Percentiles rank a stretch among this genome's conserved stretches.
These are phyloP conservation scores for Hozukius guyotensis DNA, from an alignment of 2,797 vertebrate species.

Conservation along the genomic window DNA sequence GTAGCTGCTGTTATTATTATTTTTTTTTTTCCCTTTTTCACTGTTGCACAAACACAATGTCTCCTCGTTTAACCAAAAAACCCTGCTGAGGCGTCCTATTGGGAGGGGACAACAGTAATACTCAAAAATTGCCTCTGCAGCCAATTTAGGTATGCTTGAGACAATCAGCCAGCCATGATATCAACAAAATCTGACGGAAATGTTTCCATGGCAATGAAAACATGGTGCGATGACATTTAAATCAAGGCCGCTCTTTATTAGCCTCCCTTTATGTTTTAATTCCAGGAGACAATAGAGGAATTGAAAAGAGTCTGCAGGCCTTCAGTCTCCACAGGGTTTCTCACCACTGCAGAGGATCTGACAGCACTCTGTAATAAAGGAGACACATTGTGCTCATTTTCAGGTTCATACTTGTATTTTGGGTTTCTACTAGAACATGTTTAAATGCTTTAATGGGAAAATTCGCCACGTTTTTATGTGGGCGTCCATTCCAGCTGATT, in stretches of 20 bases:
- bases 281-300: slow-evolving; percentile 21
- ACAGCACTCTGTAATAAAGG: slow-evolving; percentile 36
- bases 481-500: too few relatives aligned
- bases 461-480: too few relatives aligned
- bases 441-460: too few relatives aligned
- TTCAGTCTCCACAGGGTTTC: background rate
- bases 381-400: background rate
- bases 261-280: slow-evolving; percentile 31
- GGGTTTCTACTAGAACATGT: too few relatives aligned
- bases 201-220: slow-evolving; percentile 54
- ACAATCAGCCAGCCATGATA: slow-evolving; percentile 21
- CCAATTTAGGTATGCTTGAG: slow-evolving; percentile 5
- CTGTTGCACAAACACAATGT: slow-evolving; percentile 16
- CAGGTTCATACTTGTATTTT: too few relatives aligned
- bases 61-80: slow-evolving; percentile 13
- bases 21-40: background rate
- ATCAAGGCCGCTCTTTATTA: slow-evolving; percentile 51
- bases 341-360: slow-evolving; percentile 1
- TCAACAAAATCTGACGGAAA: slow-evolving; percentile 33
- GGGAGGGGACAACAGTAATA: background rate
- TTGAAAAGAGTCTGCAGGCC: background rate
- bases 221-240: slow-evolving; percentile 50
- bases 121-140: background rate
- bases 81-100: slow-evolving; percentile 15
- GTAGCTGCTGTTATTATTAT: slow-evolving; percentile 29